Percentiles rank a stretch among this genome's conserved stretches.
Evolutionary conservation across 1,140 invertebrate species (phyloP).

Genomic region (Proctacanthus coquilletti): DNA sequence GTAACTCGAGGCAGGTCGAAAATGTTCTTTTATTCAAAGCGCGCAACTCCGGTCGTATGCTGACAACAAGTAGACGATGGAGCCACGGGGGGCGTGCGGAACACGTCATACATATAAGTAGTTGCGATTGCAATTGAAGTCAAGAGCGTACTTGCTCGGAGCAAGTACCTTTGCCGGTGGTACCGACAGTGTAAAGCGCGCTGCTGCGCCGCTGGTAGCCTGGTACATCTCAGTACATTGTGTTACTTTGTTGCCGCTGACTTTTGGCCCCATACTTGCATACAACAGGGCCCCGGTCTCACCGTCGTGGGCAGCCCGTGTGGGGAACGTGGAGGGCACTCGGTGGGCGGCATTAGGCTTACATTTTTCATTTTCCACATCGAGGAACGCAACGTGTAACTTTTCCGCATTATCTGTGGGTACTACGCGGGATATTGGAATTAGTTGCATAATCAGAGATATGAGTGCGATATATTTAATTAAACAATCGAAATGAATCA

Average conservation of each 20-base stretch:
- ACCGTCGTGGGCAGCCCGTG: constrained; percentile 8
- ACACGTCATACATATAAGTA: too few species aligned
- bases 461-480: too few species aligned
- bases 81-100: too few species aligned
- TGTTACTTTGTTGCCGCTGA: constrained; percentile 20
- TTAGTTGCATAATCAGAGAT: too few species aligned
- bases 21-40: too few species aligned
- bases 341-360: constrained; percentile 4
- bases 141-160: too few species aligned
- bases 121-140: too few species aligned
- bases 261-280: constrained; percentile 21
- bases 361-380: constrained; percentile 5
- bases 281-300: constrained; percentile 6
- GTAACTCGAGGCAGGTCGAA: too few species aligned
- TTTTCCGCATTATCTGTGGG: neutral
- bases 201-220: constrained; percentile 15
- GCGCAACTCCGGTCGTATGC: too few species aligned
- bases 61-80: too few species aligned
- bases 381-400: neutral
- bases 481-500: too few species aligned
- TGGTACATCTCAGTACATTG: constrained; percentile 30
- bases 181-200: neutral
- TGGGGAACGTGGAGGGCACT: constrained; percentile 8
- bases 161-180: too few species aligned
- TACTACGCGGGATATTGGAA: neutral